Percentiles rank a stretch among this genome's conserved stretches.
phyloP scores from a whole-genome alignment of 1,140 invertebrate species.

The Drosophila cardini region DNA sequence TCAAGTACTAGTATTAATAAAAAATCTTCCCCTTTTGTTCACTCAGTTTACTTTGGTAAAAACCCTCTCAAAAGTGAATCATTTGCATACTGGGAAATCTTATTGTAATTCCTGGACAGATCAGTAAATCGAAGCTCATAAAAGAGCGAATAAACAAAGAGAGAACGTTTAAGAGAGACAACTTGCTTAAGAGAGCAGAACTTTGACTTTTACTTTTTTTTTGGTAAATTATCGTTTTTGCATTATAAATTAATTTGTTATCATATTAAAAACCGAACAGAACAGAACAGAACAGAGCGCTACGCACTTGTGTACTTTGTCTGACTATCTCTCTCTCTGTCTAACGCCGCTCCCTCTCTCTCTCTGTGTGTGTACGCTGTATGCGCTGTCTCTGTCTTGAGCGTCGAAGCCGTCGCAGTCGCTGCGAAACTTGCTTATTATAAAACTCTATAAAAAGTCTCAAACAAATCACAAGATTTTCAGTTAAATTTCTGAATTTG shows the following conservation, averaged over 20 bases:
- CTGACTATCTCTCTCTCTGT: constrained; percentile 22
- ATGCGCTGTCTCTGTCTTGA: constrained; percentile 45
- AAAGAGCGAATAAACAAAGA: not conserved
- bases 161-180: not conserved
- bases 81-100: constrained; percentile 42
- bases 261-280: constrained; percentile 64
- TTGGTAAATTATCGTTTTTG: constrained; percentile 31
- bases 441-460: constrained; percentile 81
- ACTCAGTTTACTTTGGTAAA: constrained; percentile 11
- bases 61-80: constrained; percentile 48
- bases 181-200: not conserved
- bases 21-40: constrained; percentile 12
- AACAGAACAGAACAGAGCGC: constrained; percentile 39
- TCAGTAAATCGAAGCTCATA: not conserved
- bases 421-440: constrained; percentile 40
- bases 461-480: constrained; percentile 84
- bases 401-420: constrained; percentile 48
- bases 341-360: constrained; percentile 12
- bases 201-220: constrained; percentile 32
- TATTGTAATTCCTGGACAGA: constrained; percentile 10
- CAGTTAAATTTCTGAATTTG: constrained; percentile 82
- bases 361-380: not conserved
- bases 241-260: constrained; percentile 81
- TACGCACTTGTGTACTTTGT: constrained; percentile 11
- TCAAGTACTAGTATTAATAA: constrained; percentile 13